Conservation (phyloP, 2,797 vertebrate species). For the Cygnus olor region DNA sequence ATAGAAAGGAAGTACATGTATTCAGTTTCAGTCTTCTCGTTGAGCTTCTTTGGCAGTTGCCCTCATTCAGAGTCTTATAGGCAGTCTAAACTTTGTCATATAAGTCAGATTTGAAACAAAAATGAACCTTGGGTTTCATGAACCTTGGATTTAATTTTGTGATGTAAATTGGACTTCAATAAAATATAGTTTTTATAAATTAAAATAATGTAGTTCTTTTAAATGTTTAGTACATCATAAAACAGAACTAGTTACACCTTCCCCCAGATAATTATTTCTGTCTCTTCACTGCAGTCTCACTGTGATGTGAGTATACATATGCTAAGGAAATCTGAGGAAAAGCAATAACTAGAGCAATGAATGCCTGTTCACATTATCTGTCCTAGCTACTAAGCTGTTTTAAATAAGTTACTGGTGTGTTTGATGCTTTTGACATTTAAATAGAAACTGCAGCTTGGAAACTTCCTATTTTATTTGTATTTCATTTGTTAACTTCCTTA, state of each 20-base stretch:
- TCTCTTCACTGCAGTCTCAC: slow-evolving; percentile 12
- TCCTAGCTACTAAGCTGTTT: not conserved
- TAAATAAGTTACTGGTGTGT: not conserved
- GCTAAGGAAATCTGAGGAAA: slow-evolving; percentile 24
- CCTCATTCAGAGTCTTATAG: not conserved
- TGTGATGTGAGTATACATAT: slow-evolving; percentile 1
- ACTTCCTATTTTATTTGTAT: not conserved
- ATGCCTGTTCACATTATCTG: slow-evolving; percentile 20
- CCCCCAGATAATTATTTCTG: slow-evolving; percentile 29
- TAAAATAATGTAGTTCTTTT: not conserved
- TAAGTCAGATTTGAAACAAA: not conserved
- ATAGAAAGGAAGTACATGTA: not conserved
- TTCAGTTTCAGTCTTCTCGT: not conserved
- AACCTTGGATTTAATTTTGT: not conserved
- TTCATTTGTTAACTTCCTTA: not conserved
- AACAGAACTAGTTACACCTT: not conserved
- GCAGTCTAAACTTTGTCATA: not conserved
- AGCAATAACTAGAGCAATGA: slow-evolving; percentile 3
- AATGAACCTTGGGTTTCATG: not conserved
- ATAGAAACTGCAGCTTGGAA: not conserved
- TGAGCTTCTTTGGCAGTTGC: not conserved
- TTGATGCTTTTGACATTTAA: slow-evolving; percentile 19
- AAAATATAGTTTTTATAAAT: slow-evolving; percentile 15
- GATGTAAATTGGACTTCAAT: not conserved
- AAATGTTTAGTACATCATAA: not conserved